These are phyloP conservation scores for Catalaphyllia jardinei DNA, from an alignment of 64 coral and sea anemone species.

Conservation along the genomic window DNA sequence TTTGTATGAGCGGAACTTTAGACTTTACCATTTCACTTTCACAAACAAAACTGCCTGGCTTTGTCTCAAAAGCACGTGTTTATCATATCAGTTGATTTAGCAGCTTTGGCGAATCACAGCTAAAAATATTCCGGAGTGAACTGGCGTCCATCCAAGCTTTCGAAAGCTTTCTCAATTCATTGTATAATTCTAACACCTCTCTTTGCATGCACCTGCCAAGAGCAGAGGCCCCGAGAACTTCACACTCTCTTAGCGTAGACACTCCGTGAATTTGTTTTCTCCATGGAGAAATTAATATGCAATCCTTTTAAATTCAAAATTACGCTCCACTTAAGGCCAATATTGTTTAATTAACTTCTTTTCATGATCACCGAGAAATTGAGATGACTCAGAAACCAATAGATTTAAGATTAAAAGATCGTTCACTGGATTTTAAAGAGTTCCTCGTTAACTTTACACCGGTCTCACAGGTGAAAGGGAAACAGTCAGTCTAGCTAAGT, in stretches of 20 bases:
- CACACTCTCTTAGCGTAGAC: background rate
- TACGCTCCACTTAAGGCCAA: too few relatives aligned
- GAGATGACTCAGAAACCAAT: too few relatives aligned
- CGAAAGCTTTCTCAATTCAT: background rate
- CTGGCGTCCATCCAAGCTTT: background rate
- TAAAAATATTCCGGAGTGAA: conserved; percentile 1
- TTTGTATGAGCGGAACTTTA: background rate
- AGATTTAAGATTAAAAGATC: too few relatives aligned
- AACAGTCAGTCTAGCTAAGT: background rate
- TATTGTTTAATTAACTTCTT: too few relatives aligned
- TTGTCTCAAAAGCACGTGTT: background rate
- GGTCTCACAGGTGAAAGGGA: background rate
- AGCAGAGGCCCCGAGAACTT: background rate
- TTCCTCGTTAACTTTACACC: background rate
- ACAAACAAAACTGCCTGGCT: too few relatives aligned
- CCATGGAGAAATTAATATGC: background rate
- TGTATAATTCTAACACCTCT: background rate
- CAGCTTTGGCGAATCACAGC: background rate
- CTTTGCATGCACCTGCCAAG: background rate
- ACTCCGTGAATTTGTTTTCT: background rate
- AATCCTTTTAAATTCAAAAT: too few relatives aligned
- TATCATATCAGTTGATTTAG: background rate
- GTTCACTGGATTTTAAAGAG: too few relatives aligned
- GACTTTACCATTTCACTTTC: background rate
- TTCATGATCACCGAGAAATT: too few relatives aligned